These are phyloP conservation scores for Nannospalax galili DNA, from an alignment of 2,113 vertebrate genomes.

Conservation along the genomic window DNA sequence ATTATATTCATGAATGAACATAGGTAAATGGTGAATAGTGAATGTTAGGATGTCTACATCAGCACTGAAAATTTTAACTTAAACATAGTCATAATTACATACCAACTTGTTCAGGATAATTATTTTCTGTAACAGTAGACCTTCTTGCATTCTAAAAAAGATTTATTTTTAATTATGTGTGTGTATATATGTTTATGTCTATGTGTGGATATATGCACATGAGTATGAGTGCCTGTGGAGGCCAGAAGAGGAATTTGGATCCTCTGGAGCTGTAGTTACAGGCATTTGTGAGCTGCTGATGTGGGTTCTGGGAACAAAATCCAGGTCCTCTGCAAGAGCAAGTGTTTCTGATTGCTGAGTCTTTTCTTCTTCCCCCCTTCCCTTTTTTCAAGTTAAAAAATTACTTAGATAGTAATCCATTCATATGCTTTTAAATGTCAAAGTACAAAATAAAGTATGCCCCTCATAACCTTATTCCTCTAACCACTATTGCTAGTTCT, in stretches of 20 bases:
- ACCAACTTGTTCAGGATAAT: not conserved
- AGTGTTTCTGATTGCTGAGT: too few species aligned
- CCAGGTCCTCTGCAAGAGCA: not conserved
- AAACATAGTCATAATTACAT: not conserved
- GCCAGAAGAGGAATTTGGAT: not conserved
- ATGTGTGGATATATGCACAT: not conserved
- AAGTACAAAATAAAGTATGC: not conserved
- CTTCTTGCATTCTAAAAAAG: not conserved
- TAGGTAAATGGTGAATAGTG: not conserved
- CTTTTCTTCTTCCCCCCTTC: not conserved
- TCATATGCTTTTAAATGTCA: not conserved
- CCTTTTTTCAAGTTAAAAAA: not conserved
- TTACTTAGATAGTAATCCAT: not conserved
- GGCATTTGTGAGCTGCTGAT: not conserved
- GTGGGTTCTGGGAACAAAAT: not conserved
- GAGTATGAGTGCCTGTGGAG: not conserved
- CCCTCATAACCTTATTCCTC: not conserved
- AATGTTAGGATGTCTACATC: not conserved
- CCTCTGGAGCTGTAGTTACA: not conserved
- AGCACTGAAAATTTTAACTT: conserved; percentile 15
- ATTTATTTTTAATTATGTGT: not conserved
- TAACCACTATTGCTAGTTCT: not conserved
- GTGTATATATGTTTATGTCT: too few species aligned
- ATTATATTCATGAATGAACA: not conserved
- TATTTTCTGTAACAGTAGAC: conserved; percentile 14